phyloP scores from a whole-genome alignment of 2,888 invertebrate species.

The Hemaris fuciformis region DNA sequence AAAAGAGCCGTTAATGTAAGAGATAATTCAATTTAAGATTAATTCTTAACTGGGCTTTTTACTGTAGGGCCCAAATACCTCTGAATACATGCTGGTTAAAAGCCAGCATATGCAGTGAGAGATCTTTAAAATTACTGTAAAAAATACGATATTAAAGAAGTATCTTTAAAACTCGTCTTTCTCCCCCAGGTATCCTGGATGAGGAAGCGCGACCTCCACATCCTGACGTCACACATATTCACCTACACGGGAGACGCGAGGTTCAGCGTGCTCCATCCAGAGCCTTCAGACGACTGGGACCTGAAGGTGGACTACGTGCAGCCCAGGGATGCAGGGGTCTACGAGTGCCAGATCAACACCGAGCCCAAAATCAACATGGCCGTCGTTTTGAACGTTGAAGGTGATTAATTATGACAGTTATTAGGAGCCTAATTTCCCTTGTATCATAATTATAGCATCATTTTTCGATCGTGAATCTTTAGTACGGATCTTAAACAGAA shows the following conservation, averaged over 20 bases:
- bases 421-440: too few relatives aligned
- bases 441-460: too few relatives aligned
- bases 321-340: slow-evolving; percentile 90
- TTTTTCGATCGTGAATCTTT: too few relatives aligned
- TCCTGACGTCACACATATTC: slow-evolving; percentile 89
- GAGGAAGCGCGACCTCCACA: slow-evolving; percentile 90
- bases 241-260: slow-evolving; percentile 94
- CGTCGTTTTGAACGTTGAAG: slow-evolving; percentile 89
- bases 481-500: too few relatives aligned
- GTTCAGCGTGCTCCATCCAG: slow-evolving; percentile 92
- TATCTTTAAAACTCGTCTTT: neutral
- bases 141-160: too few relatives aligned
- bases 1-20: too few relatives aligned
- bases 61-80: too few relatives aligned
- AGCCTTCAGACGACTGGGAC: slow-evolving; percentile 93
- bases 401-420: slow-evolving; percentile 63
- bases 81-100: too few relatives aligned
- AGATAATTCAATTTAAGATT: too few relatives aligned
- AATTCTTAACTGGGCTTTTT: too few relatives aligned
- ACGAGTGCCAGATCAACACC: slow-evolving; percentile 95
- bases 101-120: too few relatives aligned
- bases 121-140: too few relatives aligned
- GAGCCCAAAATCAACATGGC: slow-evolving; percentile 95
- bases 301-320: slow-evolving; percentile 92
- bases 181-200: slow-evolving; percentile 89